Evolutionary conservation across 2,888 invertebrate genomes (phyloP).

Genomic region (Eupithecia abbreviata): DNA sequence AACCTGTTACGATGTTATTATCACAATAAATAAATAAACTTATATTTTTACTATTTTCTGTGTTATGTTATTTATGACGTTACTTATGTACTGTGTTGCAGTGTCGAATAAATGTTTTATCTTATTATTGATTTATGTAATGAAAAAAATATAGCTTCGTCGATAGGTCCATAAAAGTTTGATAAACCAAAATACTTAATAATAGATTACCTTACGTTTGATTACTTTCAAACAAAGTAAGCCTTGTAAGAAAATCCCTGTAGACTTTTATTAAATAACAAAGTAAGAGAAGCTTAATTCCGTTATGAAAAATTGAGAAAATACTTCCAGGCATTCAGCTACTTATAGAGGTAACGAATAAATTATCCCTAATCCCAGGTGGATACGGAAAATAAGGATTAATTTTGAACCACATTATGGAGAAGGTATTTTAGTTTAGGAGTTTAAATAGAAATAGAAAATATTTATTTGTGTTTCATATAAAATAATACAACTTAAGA

Average conservation of each 20-base stretch:
- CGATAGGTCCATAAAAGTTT: too few relatives aligned
- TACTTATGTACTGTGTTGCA: too few relatives aligned
- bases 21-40: too few relatives aligned
- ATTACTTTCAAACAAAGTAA: slow-evolving; percentile 23
- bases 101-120: too few relatives aligned
- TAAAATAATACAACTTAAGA: too few relatives aligned
- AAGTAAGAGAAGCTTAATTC: slow-evolving; percentile 10
- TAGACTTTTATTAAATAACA: slow-evolving; percentile 12
- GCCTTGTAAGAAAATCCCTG: slow-evolving; percentile 6
- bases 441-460: too few relatives aligned
- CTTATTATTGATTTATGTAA: too few relatives aligned
- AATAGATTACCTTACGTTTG: neutral
- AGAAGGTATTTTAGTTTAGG: slow-evolving; percentile 33
- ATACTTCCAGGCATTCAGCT: slow-evolving; percentile 7
- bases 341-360: slow-evolving; percentile 15
- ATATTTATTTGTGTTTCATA: too few relatives aligned
- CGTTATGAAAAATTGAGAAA: slow-evolving; percentile 6
- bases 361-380: slow-evolving; percentile 38
- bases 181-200: neutral
- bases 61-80: too few relatives aligned
- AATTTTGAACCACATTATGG: slow-evolving; percentile 63
- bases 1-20: too few relatives aligned
- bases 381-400: slow-evolving; percentile 54
- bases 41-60: too few relatives aligned
- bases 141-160: too few relatives aligned